These are phyloP conservation scores for Agrotis ipsilon DNA, from an alignment of 2,888 invertebrate genomes.

Conservation along the genomic window DNA sequence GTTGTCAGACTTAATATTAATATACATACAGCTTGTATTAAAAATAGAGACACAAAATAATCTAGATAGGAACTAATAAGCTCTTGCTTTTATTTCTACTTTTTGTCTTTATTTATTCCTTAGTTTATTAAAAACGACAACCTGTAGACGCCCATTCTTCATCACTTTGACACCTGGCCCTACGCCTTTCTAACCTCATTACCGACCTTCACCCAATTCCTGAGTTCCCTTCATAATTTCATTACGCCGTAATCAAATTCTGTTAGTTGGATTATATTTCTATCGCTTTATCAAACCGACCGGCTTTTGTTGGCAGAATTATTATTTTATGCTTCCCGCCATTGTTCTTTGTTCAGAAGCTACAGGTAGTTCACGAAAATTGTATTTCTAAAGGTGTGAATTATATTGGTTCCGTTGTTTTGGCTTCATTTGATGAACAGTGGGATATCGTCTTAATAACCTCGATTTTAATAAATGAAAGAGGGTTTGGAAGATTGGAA, in stretches of 20 bases:
- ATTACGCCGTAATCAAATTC: conserved; percentile 58
- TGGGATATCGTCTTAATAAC: neutral
- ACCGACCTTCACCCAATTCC: conserved; percentile 54
- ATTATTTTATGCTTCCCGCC: conserved; percentile 40
- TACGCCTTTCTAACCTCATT: conserved; percentile 45
- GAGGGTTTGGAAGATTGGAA: too few relatives aligned
- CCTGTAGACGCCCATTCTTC: neutral
- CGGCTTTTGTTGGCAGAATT: conserved; percentile 43
- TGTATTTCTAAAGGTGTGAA: conserved; percentile 8
- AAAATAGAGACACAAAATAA: neutral
- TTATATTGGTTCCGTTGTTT: conserved; percentile 6
- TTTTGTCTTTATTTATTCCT: neutral
- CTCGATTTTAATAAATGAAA: neutral
- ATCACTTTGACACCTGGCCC: conserved; percentile 37
- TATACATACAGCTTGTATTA: too few relatives aligned
- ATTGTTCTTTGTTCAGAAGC: conserved; percentile 23
- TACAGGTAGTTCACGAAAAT: conserved; percentile 43
- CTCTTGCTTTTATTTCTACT: neutral
- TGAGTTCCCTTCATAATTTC: conserved; percentile 46
- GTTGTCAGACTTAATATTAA: too few relatives aligned
- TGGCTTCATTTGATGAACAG: conserved; percentile 7
- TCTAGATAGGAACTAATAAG: neutral
- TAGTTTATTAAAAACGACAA: neutral
- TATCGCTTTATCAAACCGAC: conserved; percentile 55
- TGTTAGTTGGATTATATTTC: conserved; percentile 60